Evolutionary conservation across 2,113 vertebrate genomes (phyloP).

Genomic region (Amazona vittata): DNA sequence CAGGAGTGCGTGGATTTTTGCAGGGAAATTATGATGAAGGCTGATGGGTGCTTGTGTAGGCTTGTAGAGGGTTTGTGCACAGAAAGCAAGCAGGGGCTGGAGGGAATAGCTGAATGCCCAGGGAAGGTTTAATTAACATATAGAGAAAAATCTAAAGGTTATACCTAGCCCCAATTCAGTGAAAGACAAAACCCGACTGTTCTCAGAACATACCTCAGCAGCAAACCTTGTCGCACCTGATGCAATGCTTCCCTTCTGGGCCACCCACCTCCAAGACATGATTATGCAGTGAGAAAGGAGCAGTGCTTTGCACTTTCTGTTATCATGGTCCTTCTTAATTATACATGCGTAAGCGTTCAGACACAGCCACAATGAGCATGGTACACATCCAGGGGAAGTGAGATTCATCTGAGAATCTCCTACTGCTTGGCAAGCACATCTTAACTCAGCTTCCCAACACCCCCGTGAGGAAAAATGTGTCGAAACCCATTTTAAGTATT

Average conservation of each 20-base stretch:
- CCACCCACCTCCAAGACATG: conserved; percentile 65
- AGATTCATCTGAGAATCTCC: conserved; percentile 65
- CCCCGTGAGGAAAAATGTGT: conserved; percentile 64
- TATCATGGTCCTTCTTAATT: conserved; percentile 61
- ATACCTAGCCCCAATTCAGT: neutral
- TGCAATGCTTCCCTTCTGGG: conserved; percentile 44
- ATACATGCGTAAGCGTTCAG: conserved; percentile 52
- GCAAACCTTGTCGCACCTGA: conserved; percentile 44
- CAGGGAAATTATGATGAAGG: conserved; percentile 65
- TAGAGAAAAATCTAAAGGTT: conserved; percentile 63
- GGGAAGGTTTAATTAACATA: conserved; percentile 69
- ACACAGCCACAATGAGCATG: conserved; percentile 45
- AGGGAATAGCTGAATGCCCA: conserved; percentile 67
- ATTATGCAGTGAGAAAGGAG: conserved; percentile 60
- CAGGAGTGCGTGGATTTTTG: conserved; percentile 52
- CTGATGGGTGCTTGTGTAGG: conserved; percentile 61
- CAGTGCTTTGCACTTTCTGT: conserved; percentile 39
- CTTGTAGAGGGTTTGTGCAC: conserved; percentile 48
- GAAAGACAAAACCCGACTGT: conserved; percentile 14
- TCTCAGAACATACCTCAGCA: conserved; percentile 44
- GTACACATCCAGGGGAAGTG: conserved; percentile 59
- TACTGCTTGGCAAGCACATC: conserved; percentile 26
- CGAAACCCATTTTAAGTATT: conserved; percentile 58
- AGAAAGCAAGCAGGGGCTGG: conserved; percentile 68
- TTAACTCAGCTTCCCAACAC: conserved; percentile 48